Percentiles rank a stretch among this genome's conserved stretches.
These are phyloP conservation scores for Scaptomyza pallida DNA, from an alignment of 1,140 invertebrate genomes.

Conservation along the genomic window DNA sequence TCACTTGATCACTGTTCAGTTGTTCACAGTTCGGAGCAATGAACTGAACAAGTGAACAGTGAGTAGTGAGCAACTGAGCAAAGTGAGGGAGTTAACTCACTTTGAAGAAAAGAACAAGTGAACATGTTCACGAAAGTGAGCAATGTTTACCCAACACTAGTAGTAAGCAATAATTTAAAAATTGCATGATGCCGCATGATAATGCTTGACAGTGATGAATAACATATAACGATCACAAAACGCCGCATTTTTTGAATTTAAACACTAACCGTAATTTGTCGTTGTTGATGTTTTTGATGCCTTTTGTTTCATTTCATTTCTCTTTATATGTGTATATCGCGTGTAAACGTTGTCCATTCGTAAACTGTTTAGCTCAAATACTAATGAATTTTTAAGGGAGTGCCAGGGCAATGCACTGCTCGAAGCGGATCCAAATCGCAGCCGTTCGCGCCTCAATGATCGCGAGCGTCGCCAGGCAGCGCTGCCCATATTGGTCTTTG, in stretches of 20 bases:
- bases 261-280: slow-evolving; percentile 44
- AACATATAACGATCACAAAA: slow-evolving; percentile 1
- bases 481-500: slow-evolving; percentile 95
- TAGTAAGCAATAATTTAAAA: slow-evolving; percentile 9
- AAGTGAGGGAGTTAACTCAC: too few species aligned
- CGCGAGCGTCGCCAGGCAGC: slow-evolving; percentile 95
- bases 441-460: slow-evolving; percentile 90
- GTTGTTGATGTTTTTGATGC: slow-evolving; percentile 34
- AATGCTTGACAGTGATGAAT: background rate
- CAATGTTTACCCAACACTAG: too few species aligned
- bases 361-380: slow-evolving; percentile 87
- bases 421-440: slow-evolving; percentile 85
- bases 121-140: too few species aligned
- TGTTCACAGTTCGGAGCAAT: too few species aligned
- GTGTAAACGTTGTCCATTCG: slow-evolving; percentile 61
- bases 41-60: too few species aligned
- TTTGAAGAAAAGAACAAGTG: too few species aligned
- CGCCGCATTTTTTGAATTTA: slow-evolving; percentile 11
- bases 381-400: slow-evolving; percentile 91
- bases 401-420: slow-evolving; percentile 86
- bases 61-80: too few species aligned
- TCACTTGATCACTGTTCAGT: too few species aligned
- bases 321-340: slow-evolving; percentile 37
- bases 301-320: slow-evolving; percentile 56
- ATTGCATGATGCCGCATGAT: slow-evolving; percentile 44